Evolutionary conservation across 1,140 invertebrate genomes (phyloP), one percentile per base, ranked within the genome.

Genomic region (Periplaneta americana): DNA sequence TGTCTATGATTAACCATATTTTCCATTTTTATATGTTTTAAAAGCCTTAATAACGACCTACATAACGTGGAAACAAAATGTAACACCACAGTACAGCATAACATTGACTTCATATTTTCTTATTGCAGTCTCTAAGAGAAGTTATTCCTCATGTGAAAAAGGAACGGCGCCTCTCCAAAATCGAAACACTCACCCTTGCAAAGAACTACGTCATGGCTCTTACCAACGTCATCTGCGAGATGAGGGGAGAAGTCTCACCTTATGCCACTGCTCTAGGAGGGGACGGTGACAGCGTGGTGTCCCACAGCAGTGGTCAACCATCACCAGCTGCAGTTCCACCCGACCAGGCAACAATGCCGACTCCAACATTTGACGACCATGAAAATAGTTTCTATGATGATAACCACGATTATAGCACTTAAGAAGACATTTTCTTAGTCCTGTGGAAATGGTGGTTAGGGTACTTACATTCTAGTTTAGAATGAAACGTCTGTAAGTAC

Each of bases 151-250:
- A 97, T 84, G 94, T 97, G 78, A 94, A 94, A 87, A 93, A 95
- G 90, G 95, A 96, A 85, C 90, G 95, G 81, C 94, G 95, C 84
- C 89, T 96, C 83, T 95, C 95, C 78, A 97, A 97, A 90, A 96
- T 97, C 83, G 96, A 97, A 88, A 97, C 96, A 17, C 88, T 97
- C 28, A 96, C 95, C 22, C 88, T 97, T 86, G 96, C 96, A 84
- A 96, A 96, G 88, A 96, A 97, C 90, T 97, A 97, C 88, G 97
- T 97, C 86, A 96, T 96, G 91, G 96, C 96, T 34, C 90, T 97
- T 83, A 96, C 95, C 77, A 96, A 96, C 88, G 94, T 96, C 82
- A 95, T 97, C 86, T 95, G 94, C 87, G 93, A 94, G 84, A 94
- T 95, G 91, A 89, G 93, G 80, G 93, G 93, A 77, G 93, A 94